These are phyloP conservation scores for Gymnorhina tibicen DNA, from an alignment of 2,113 vertebrate genomes.

Conservation along the genomic window DNA sequence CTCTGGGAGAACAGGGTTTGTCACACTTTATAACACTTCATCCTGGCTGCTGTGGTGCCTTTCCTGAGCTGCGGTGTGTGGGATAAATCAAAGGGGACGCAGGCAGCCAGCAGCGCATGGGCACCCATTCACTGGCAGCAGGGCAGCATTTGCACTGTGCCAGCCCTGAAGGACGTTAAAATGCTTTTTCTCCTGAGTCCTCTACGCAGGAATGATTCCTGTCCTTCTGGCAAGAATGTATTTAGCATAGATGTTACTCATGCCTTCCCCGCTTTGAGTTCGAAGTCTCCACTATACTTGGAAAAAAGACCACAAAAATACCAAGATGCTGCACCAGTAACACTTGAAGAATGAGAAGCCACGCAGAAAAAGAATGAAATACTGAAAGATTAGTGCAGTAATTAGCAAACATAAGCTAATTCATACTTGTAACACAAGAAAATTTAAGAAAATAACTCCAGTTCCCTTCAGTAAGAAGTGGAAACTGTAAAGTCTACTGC, in stretches of 20 bases:
- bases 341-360: background rate
- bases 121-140: background rate
- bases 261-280: background rate
- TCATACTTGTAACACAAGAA: background rate
- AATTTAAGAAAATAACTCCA: background rate
- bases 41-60: background rate
- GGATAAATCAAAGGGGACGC: conserved; percentile 26
- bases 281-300: background rate
- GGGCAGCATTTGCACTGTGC: background rate
- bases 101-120: background rate
- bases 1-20: conserved; percentile 25
- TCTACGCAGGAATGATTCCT: background rate
- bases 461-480: background rate
- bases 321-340: background rate
- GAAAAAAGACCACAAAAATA: background rate
- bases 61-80: background rate
- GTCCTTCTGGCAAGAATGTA: background rate
- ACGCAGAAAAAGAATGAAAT: background rate
- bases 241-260: background rate
- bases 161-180: background rate
- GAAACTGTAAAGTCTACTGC: background rate
- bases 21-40: conserved; percentile 13
- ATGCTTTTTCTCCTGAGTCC: background rate
- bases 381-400: background rate
- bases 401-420: background rate